Conservation (phyloP, 2,113 vertebrate genomes). For the Desmodus rotundus region DNA sequence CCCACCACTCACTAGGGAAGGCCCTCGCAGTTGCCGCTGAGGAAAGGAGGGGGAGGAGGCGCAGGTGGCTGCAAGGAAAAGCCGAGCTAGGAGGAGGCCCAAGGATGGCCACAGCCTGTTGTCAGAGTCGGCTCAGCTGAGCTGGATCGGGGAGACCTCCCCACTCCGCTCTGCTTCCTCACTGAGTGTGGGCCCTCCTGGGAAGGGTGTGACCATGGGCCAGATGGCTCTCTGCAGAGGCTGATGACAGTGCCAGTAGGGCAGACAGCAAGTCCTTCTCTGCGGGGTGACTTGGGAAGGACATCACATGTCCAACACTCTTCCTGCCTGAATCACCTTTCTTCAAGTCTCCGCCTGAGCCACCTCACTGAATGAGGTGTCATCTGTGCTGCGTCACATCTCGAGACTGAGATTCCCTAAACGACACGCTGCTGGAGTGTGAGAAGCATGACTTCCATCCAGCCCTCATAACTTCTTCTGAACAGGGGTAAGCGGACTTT, state of each 20-base stretch:
- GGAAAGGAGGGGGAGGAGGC: neutral
- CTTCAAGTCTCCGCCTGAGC: too few species aligned
- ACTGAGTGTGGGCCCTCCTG: rapidly evolving
- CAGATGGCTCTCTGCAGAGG: neutral
- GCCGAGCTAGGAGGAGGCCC: neutral
- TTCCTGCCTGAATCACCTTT: neutral
- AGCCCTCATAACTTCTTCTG: neutral
- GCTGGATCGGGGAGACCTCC: neutral
- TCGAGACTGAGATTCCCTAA: neutral
- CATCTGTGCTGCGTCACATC: neutral
- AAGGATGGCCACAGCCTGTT: neutral
- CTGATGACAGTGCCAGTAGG: neutral
- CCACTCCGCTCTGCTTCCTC: neutral
- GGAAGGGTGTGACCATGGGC: neutral
- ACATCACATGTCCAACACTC: neutral
- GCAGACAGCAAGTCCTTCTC: neutral
- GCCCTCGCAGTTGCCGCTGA: neutral
- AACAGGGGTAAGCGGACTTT: neutral
- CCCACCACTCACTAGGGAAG: neutral
- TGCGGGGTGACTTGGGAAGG: neutral
- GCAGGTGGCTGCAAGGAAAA: neutral
- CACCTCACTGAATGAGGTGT: neutral
- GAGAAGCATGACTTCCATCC: neutral
- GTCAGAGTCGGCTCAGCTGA: neutral
- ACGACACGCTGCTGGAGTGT: neutral